A percentile compares a stretch with the other conserved stretches of the same genome.
phyloP scores from a whole-genome alignment of 2,888 invertebrate genomes.

The Drosophila emarginata region DNA sequence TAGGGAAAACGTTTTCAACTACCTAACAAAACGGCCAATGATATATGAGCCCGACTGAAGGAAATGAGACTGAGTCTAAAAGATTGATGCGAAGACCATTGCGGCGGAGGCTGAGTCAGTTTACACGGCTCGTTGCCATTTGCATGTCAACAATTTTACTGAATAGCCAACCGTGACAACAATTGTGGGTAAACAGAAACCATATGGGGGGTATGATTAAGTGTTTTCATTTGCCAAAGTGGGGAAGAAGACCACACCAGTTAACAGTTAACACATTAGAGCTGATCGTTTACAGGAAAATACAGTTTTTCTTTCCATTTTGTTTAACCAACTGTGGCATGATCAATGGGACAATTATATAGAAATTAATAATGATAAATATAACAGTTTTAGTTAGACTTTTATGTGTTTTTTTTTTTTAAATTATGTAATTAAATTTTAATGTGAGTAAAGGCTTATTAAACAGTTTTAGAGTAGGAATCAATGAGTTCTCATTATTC shows the following conservation, averaged over 20 bases:
- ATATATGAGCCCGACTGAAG: slow-evolving; percentile 52
- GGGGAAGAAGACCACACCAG: not conserved
- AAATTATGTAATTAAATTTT: no score
- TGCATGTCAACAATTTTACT: slow-evolving; percentile 59
- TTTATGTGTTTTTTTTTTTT: no score
- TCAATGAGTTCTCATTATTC: no score
- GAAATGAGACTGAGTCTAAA: not conserved
- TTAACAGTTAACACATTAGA: not conserved
- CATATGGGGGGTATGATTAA: slow-evolving; percentile 42
- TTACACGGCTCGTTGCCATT: slow-evolving; percentile 69
- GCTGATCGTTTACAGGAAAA: not conserved
- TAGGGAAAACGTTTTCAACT: slow-evolving; percentile 53
- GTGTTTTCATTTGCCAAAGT: not conserved
- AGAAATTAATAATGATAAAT: no score
- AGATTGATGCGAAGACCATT: not conserved
- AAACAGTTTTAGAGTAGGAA: no score
- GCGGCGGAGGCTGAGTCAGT: slow-evolving; percentile 41
- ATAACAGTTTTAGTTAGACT: no score
- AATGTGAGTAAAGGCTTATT: no score
- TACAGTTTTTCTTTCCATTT: no score
- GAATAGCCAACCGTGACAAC: slow-evolving; percentile 51
- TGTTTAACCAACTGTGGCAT: not conserved
- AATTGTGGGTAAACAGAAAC: slow-evolving; percentile 63
- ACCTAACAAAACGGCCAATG: slow-evolving; percentile 34
- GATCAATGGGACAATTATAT: not conserved